These are phyloP conservation scores for Zaprionus inermis DNA, from an alignment of 1,140 invertebrate genomes.

Conservation along the genomic window DNA sequence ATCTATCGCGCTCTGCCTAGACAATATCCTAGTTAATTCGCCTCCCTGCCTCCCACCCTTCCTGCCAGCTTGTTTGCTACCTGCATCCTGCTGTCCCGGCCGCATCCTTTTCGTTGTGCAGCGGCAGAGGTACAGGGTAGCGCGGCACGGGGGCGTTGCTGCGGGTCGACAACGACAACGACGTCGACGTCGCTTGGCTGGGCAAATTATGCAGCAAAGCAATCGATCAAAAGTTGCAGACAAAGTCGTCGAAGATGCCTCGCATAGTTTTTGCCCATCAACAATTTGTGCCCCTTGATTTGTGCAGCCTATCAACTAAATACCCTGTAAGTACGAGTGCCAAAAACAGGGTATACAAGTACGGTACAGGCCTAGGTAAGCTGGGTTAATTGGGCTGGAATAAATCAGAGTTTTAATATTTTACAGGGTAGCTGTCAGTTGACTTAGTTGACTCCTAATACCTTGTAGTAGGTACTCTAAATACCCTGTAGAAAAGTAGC, in stretches of 20 bases:
- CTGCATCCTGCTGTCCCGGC: not conserved
- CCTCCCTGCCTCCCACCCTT: no score
- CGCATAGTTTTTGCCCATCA: slow-evolving; percentile 60
- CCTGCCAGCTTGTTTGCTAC: slow-evolving; percentile 1
- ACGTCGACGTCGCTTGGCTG: slow-evolving; percentile 13
- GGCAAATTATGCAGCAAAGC: slow-evolving; percentile 58
- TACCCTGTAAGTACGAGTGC: not conserved
- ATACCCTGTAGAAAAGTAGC: no score
- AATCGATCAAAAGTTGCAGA: slow-evolving; percentile 62
- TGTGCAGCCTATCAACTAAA: slow-evolving; percentile 11
- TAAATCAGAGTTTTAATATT: no score
- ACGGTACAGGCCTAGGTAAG: not conserved
- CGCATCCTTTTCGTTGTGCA: slow-evolving; percentile 23
- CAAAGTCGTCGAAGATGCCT: slow-evolving; percentile 5
- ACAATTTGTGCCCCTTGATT: slow-evolving; percentile 66
- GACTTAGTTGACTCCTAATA: no score
- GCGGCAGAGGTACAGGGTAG: not conserved
- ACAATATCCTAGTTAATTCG: slow-evolving; percentile 20
- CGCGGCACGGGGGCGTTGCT: not conserved
- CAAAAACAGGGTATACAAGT: not conserved
- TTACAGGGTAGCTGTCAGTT: not conserved
- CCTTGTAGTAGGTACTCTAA: no score
- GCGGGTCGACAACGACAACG: not conserved
- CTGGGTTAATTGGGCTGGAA: no score
- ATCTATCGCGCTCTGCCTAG: not conserved